Evolutionary conservation across 2,797 vertebrate genomes (phyloP).

Genomic region (Gobionotothen gibberifrons): DNA sequence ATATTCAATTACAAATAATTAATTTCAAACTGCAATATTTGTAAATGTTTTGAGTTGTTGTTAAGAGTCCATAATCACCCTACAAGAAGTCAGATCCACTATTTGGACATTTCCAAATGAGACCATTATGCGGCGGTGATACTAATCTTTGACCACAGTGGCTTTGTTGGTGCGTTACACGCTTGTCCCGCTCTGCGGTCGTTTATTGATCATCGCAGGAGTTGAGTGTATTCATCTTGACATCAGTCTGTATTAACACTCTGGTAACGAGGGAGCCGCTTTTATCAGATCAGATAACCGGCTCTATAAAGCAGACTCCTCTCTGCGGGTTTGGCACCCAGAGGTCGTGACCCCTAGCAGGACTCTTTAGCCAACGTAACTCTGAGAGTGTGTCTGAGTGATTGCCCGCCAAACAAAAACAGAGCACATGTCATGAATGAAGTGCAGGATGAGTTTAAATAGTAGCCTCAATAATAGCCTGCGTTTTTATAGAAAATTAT

Average conservation of each 20-base stretch:
- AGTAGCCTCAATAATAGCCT: conserved; percentile 4
- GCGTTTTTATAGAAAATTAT: neutral
- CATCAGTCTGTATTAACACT: conserved; percentile 83
- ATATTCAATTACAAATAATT: neutral
- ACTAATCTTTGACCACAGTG: conserved; percentile 72
- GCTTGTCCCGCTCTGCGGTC: conserved; percentile 64
- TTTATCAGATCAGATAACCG: conserved; percentile 83
- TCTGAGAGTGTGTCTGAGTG: conserved; percentile 47
- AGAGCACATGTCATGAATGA: conserved; percentile 40
- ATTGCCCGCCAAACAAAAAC: conserved; percentile 60
- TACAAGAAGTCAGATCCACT: conserved; percentile 28
- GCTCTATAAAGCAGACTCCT: conserved; percentile 77
- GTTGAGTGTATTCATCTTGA: conserved; percentile 85
- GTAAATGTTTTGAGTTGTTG: neutral
- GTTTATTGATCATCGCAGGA: conserved; percentile 82
- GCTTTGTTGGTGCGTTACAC: conserved; percentile 60
- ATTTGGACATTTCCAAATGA: conserved; percentile 55
- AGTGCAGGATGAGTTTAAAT: conserved; percentile 12
- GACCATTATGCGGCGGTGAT: conserved; percentile 62
- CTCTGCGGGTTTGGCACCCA: conserved; percentile 83
- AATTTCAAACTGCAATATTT: neutral
- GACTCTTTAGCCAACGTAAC: conserved; percentile 64
- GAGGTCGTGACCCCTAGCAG: conserved; percentile 80
- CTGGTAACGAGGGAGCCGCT: conserved; percentile 81
- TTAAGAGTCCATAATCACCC: neutral